A percentile compares a stretch with the other conserved stretches of the same genome.
phyloP scores from a whole-genome alignment of 1,140 invertebrate genomes.

The Thaumatotibia leucotreta region DNA sequence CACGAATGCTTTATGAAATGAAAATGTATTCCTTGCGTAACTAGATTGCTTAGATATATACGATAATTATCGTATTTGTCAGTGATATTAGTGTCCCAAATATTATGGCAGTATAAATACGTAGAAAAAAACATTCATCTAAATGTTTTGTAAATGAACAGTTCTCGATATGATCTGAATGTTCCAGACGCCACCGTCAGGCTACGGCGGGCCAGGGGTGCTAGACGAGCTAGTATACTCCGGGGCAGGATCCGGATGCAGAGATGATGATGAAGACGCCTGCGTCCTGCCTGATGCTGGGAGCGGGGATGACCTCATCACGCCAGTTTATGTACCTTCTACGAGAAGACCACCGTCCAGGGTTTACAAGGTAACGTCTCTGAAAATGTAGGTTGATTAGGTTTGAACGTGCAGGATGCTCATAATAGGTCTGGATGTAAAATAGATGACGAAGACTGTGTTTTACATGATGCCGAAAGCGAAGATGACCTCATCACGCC shows the following conservation, averaged over 20 bases:
- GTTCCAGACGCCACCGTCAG: constrained; percentile 88
- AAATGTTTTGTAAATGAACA: too few relatives aligned
- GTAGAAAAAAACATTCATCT: too few relatives aligned
- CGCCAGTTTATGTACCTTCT: constrained; percentile 92
- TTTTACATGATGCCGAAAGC: constrained; percentile 87
- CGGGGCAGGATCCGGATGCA: constrained; percentile 91
- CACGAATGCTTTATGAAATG: too few relatives aligned
- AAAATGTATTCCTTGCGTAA: too few relatives aligned
- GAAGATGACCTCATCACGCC: constrained; percentile 95
- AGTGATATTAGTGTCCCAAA: too few relatives aligned
- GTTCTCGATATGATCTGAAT: background rate
- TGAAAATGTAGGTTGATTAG: too few relatives aligned
- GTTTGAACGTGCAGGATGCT: too few relatives aligned
- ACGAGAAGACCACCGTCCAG: constrained; percentile 83
- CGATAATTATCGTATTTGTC: too few relatives aligned
- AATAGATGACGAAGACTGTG: constrained; percentile 90
- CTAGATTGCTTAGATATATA: too few relatives aligned
- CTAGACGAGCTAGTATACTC: constrained; percentile 92
- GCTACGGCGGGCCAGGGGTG: constrained; percentile 85
- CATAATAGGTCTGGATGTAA: constrained; percentile 93
- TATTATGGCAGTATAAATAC: too few relatives aligned
- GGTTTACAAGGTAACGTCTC: constrained; percentile 48
- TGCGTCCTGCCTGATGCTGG: constrained; percentile 88
- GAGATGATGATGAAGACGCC: constrained; percentile 91
- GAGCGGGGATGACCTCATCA: constrained; percentile 92